Percentiles rank a stretch among this genome's conserved stretches.
Conservation (phyloP, 2,113 vertebrate genomes). For the Eurystomus gularis region DNA sequence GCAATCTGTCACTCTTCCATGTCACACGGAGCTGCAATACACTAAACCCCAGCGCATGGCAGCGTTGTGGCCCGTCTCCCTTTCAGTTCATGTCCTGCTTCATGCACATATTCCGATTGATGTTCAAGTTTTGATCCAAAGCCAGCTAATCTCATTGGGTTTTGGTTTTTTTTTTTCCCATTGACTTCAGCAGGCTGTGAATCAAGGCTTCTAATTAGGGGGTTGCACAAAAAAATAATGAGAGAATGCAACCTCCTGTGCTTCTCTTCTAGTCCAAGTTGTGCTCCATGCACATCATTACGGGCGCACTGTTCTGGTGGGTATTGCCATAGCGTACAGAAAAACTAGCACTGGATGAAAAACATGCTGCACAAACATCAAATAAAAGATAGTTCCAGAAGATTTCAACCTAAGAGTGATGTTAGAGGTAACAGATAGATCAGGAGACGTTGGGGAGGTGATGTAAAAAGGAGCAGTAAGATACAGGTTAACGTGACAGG, state of each 20-base stretch:
- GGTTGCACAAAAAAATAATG: not conserved
- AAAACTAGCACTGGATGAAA: not conserved
- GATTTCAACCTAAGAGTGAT: not conserved
- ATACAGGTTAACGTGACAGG: no score
- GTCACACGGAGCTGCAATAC: not conserved
- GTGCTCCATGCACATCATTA: not conserved
- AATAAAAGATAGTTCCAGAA: not conserved
- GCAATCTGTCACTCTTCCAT: not conserved
- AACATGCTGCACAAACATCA: not conserved
- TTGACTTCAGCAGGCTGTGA: not conserved
- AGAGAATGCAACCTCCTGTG: conserved; percentile 18
- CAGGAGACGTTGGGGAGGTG: not conserved
- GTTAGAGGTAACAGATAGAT: not conserved
- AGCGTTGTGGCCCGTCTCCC: not conserved
- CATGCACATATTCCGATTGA: not conserved
- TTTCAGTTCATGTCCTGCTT: not conserved
- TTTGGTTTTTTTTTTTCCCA: not conserved
- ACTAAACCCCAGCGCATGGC: not conserved
- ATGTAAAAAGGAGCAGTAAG: not conserved
- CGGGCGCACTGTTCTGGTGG: not conserved
- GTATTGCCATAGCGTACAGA: not conserved
- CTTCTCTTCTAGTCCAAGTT: not conserved
- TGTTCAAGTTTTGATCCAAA: conserved; percentile 8
- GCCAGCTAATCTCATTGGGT: not conserved
- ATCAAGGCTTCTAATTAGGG: conserved; percentile 7